Conservation (phyloP, 2,888 invertebrate genomes). For the Tenodera sinensis region DNA sequence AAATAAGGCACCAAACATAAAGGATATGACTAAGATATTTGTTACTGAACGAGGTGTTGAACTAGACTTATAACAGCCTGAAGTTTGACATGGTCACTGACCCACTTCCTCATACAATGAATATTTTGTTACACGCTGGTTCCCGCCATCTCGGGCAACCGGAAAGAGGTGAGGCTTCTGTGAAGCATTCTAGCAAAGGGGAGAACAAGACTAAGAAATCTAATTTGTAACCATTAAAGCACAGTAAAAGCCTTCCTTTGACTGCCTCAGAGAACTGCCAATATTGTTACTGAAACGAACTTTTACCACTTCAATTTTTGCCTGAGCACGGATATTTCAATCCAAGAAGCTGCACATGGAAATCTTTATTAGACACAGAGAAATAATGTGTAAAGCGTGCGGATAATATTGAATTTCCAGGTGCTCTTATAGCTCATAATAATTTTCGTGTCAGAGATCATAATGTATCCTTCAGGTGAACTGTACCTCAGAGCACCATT, state of each 20-base stretch:
- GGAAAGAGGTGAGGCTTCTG: background rate
- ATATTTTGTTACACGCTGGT: background rate
- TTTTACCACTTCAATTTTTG: background rate
- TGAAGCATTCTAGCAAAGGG: background rate
- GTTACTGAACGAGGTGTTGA: background rate
- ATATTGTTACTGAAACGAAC: background rate
- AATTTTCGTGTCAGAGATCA: no score
- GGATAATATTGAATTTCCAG: no score
- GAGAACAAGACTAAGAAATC: background rate
- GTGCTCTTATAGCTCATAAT: no score
- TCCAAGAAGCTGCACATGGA: background rate
- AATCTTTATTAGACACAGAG: background rate
- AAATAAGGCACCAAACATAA: no score
- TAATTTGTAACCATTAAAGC: background rate
- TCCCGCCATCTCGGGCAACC: background rate
- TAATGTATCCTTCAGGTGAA: no score
- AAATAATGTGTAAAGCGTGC: no score
- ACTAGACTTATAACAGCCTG: background rate
- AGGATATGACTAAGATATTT: no score
- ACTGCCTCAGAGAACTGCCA: background rate
- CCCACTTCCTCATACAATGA: background rate
- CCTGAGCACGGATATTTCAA: background rate
- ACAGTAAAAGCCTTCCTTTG: background rate
- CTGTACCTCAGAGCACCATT: no score
- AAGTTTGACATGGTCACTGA: background rate